Evolutionary conservation across 2,113 vertebrate genomes (phyloP).

Genomic region (Oenanthe oenanthe): DNA sequence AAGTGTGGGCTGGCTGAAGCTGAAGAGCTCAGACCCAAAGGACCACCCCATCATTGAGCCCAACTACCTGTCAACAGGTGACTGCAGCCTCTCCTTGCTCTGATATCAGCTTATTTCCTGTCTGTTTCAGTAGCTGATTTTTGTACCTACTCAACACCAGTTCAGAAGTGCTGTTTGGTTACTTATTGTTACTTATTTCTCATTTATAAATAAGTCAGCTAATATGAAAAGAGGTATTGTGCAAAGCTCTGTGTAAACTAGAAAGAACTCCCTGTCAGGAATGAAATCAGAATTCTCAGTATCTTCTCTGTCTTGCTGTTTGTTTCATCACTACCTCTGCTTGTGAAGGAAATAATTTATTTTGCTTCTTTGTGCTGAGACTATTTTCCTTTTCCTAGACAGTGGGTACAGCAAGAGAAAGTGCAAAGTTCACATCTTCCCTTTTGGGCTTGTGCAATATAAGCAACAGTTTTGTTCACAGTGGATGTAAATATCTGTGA

Average conservation of each 20-base stretch:
- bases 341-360: not conserved
- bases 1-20: constrained; percentile 90
- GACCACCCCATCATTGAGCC: constrained; percentile 92
- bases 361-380: not conserved
- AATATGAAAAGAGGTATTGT: not conserved
- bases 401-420: not conserved
- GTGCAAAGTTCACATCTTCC: not conserved
- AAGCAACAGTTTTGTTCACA: not conserved
- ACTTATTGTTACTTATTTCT: not conserved
- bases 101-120: not conserved
- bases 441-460: not conserved
- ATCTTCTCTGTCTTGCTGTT: not conserved
- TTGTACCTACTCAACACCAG: not conserved
- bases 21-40: constrained; percentile 84
- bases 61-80: constrained; percentile 94
- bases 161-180: not conserved
- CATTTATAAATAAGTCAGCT: not conserved
- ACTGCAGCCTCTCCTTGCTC: not conserved
- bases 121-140: not conserved
- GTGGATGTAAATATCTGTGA: not conserved
- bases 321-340: not conserved
- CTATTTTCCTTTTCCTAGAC: not conserved
- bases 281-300: not conserved
- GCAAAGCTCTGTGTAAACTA: not conserved
- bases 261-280: not conserved